Base-by-base conservation (phyloP, 2,888 invertebrate species). In the Xanthostigma xanthostigma region DNA sequence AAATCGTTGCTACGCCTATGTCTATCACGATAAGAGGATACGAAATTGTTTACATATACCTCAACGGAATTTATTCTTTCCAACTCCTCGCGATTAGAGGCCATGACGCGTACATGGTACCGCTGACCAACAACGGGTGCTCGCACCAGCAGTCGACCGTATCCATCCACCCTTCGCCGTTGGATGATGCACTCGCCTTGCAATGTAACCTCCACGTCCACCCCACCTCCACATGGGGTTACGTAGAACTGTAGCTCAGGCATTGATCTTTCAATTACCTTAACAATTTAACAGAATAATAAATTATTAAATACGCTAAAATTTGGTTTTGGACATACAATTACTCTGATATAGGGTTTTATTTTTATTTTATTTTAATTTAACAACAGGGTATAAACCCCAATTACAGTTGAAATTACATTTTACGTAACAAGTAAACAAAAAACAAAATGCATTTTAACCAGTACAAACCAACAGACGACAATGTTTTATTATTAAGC, bases 141-240 rank as follows among this genome's bases (percentile, higher is more conserved):
- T 42, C 61, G 56, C 10, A 75, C 62, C 2, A 56, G 51, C 9
- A 68, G 52, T 52, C 68, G 69, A 5, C 66, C 70, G 48, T 74
- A 74, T 38, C 70, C 65, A 53, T 72, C 70, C 43, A 74, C 66
- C 40, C 61, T 63, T 17, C 58, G 60, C 44, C 64, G 62, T 2
- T 59, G 56, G 27, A 63, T 60, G 11, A 73, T 62, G 17, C 62
- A 53, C 44, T 62, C 59, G 4, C 66, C 63, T 49, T 67, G 66
- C 13, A 66, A 60, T 11, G 67, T 60, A 11, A 73, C 61, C 53
- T 70, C 67, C 2, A 73, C 69, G 43, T 71, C 66, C 2, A 74
- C 69, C 44, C 63, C 68, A 56, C 68, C 74, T 3, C 74, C 74
- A 54, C 78, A 78, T 0, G 77, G 74, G 57, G 76, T 64, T 5